Evolutionary conservation across 2,888 invertebrate genomes (phyloP).

Genomic region (Biston stratarius): DNA sequence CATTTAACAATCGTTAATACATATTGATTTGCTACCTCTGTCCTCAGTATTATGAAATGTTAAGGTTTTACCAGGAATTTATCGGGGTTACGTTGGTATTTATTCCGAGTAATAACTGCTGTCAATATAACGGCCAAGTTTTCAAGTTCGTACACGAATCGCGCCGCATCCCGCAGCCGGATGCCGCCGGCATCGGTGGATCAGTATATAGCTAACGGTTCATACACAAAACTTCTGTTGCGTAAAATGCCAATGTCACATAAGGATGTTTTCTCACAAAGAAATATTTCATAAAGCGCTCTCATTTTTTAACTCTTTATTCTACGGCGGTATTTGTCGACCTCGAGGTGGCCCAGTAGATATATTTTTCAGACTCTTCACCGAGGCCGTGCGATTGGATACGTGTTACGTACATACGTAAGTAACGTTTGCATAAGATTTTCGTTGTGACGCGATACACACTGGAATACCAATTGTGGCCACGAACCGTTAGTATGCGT

Average conservation of each 20-base stretch:
- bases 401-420: constrained; percentile 37
- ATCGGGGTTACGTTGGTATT: not conserved
- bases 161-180: constrained; percentile 28
- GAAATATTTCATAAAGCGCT: constrained; percentile 28
- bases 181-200: constrained; percentile 32
- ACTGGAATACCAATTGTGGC: constrained; percentile 59
- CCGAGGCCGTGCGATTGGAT: constrained; percentile 54
- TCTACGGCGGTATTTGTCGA: constrained; percentile 38
- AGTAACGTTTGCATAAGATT: constrained; percentile 74
- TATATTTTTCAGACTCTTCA: constrained; percentile 50
- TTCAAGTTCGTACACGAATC: constrained; percentile 29
- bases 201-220: constrained; percentile 41
- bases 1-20: no score
- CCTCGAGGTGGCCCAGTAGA: constrained; percentile 45
- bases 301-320: constrained; percentile 28
- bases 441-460: constrained; percentile 51
- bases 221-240: constrained; percentile 31
- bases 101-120: constrained; percentile 12
- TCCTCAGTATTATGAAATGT: no score
- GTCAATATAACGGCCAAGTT: constrained; percentile 20
- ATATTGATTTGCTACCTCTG: no score
- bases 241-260: constrained; percentile 29
- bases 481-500: constrained; percentile 19
- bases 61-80: not conserved
- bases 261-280: constrained; percentile 33